Conservation (phyloP, 2,797 vertebrate species). For the Danio albolineatus region DNA sequence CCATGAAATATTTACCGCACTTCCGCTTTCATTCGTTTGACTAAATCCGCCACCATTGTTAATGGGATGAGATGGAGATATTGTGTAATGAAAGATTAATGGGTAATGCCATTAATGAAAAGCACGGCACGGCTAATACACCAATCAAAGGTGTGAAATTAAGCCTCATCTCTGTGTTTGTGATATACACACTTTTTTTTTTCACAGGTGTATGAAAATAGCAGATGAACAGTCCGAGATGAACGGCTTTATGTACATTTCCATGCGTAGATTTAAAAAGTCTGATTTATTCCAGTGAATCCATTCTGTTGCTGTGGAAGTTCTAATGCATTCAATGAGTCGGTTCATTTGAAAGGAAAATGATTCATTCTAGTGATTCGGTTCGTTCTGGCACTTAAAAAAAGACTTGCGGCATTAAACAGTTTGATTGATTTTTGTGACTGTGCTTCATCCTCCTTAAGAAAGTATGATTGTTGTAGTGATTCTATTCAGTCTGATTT, state of each 20-base stretch:
- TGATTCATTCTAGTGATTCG: too few relatives aligned
- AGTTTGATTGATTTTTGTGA: too few relatives aligned
- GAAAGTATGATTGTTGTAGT: too few relatives aligned
- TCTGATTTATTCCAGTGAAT: background rate
- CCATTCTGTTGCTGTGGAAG: background rate
- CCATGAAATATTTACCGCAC: constrained; percentile 78
- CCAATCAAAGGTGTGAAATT: constrained; percentile 18
- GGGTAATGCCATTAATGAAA: constrained; percentile 2
- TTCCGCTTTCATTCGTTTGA: constrained; percentile 68
- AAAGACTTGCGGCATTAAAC: too few relatives aligned
- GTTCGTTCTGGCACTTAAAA: too few relatives aligned
- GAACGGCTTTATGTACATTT: too few relatives aligned
- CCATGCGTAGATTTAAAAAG: background rate
- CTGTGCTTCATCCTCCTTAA: too few relatives aligned
- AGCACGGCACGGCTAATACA: background rate
- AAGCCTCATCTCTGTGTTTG: background rate
- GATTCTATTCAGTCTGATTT: too few relatives aligned
- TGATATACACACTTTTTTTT: background rate
- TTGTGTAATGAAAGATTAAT: constrained; percentile 25
- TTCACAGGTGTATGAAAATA: too few relatives aligned
- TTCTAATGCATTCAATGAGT: too few relatives aligned
- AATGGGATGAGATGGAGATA: constrained; percentile 47
- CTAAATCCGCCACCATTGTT: constrained; percentile 47
- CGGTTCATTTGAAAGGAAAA: too few relatives aligned
- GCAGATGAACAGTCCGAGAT: too few relatives aligned